Conservation (phyloP, 2,888 invertebrate genomes). For the Xylocampa areola region DNA sequence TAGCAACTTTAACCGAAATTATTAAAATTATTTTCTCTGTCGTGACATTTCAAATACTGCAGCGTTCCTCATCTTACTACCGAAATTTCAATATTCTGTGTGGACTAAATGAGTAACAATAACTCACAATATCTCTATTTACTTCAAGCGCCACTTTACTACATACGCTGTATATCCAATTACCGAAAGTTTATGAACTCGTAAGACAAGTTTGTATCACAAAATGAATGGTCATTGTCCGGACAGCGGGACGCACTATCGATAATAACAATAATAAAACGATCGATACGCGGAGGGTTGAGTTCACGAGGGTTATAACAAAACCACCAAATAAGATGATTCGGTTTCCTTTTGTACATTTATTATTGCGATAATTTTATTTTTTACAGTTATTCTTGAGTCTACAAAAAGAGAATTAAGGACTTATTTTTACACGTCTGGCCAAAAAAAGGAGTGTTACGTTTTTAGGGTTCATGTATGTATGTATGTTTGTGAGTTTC, state of each 20-base stretch:
- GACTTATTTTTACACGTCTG: too few species aligned
- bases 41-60: too few species aligned
- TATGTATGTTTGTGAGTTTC: too few species aligned
- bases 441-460: too few species aligned
- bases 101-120: slow-evolving; percentile 13
- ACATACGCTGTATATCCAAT: slow-evolving; percentile 15
- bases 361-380: background rate
- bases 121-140: slow-evolving; percentile 13
- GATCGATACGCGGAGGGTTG: slow-evolving; percentile 53
- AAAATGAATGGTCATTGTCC: slow-evolving; percentile 40
- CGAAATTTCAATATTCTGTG: slow-evolving; percentile 32
- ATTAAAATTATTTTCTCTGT: too few species aligned
- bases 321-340: slow-evolving; percentile 41
- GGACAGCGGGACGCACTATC: slow-evolving; percentile 36
- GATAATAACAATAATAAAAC: slow-evolving; percentile 53
- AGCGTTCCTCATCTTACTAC: slow-evolving; percentile 14
- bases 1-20: too few species aligned
- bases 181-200: slow-evolving; percentile 33
- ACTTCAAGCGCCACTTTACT: slow-evolving; percentile 4
- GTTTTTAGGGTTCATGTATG: too few species aligned
- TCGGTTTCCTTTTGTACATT: slow-evolving; percentile 12
- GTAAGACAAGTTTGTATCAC: slow-evolving; percentile 34
- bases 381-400: background rate
- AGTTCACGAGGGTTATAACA: slow-evolving; percentile 34
- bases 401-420: too few species aligned